Percentiles rank a stretch among this genome's conserved stretches.
These are phyloP conservation scores for Sminthurides bifidus DNA, from an alignment of 1,140 invertebrate genomes.

Conservation along the genomic window DNA sequence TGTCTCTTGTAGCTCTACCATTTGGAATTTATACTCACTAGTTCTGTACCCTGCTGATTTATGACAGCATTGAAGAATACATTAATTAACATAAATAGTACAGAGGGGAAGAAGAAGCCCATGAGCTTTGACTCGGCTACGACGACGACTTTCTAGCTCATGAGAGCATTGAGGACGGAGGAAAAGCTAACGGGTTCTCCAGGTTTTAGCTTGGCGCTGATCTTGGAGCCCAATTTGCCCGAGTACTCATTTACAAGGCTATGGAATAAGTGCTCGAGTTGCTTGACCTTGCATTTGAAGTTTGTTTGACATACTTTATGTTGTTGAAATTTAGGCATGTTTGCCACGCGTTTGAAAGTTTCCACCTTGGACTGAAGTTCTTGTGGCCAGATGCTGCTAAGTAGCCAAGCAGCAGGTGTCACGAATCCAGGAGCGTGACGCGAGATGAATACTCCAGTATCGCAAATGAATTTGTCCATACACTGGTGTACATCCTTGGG, in stretches of 20 bases:
- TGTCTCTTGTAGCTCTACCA: too few relatives aligned
- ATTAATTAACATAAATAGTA: too few relatives aligned
- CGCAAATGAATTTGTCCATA: slow-evolving; percentile 30
- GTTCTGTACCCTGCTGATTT: too few relatives aligned
- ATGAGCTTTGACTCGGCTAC: too few relatives aligned
- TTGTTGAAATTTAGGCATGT: slow-evolving; percentile 4
- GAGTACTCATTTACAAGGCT: slow-evolving; percentile 19
- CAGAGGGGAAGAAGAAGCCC: too few relatives aligned
- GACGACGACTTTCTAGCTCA: not conserved
- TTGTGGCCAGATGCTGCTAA: slow-evolving; percentile 25
- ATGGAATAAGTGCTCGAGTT: slow-evolving; percentile 28
- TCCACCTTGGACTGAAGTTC: slow-evolving; percentile 25
- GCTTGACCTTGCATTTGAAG: slow-evolving; percentile 27
- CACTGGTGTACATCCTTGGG: slow-evolving; percentile 21
- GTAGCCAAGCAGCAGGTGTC: slow-evolving; percentile 22
- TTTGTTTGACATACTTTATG: slow-evolving; percentile 6
- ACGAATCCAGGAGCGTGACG: slow-evolving; percentile 17
- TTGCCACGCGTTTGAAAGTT: slow-evolving; percentile 16
- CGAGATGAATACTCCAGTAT: slow-evolving; percentile 23
- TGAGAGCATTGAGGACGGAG: not conserved
- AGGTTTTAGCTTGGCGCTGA: slow-evolving; percentile 11
- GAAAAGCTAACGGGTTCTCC: slow-evolving; percentile 6
- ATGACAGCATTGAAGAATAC: too few relatives aligned
- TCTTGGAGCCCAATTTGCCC: slow-evolving; percentile 15
- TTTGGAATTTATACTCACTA: too few relatives aligned